Conservation (phyloP, 1,140 invertebrate species). For the Phthorimaea operculella region DNA sequence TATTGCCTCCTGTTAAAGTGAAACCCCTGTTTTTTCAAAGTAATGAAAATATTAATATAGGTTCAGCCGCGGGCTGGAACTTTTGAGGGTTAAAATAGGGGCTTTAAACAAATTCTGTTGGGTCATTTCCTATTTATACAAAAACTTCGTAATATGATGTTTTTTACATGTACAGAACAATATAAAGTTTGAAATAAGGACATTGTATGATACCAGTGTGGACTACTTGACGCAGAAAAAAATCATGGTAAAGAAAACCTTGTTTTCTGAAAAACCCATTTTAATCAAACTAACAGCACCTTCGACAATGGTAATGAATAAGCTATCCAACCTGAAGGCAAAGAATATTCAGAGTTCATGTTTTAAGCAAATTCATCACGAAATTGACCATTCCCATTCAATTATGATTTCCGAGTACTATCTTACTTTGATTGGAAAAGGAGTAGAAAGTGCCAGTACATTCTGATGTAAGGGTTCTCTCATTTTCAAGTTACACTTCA, state of each 20-base stretch:
- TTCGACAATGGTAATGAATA: background rate
- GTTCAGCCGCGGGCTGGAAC: background rate
- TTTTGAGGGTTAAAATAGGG: background rate
- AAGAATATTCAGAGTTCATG: background rate
- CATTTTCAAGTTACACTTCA: too few relatives aligned
- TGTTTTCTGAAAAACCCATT: too few relatives aligned
- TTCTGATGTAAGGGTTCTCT: too few relatives aligned
- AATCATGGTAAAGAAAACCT: too few relatives aligned
- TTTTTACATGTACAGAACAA: too few relatives aligned
- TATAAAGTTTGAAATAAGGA: too few relatives aligned
- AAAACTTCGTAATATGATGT: too few relatives aligned
- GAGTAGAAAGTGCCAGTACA: background rate
- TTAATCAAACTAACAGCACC: too few relatives aligned
- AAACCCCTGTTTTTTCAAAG: slow-evolving; percentile 26
- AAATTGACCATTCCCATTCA: background rate
- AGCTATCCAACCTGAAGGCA: background rate
- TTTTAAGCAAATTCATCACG: background rate
- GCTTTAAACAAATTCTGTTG: background rate
- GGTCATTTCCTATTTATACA: too few relatives aligned
- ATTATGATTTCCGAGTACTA: background rate
- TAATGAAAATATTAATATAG: slow-evolving; percentile 35
- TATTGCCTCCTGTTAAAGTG: slow-evolving; percentile 45
- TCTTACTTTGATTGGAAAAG: background rate
- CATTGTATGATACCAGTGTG: too few relatives aligned
- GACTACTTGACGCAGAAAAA: background rate